These are phyloP conservation scores for Eulemur albifrons DNA, from an alignment of 2,797 vertebrate species.

Conservation along the genomic window DNA sequence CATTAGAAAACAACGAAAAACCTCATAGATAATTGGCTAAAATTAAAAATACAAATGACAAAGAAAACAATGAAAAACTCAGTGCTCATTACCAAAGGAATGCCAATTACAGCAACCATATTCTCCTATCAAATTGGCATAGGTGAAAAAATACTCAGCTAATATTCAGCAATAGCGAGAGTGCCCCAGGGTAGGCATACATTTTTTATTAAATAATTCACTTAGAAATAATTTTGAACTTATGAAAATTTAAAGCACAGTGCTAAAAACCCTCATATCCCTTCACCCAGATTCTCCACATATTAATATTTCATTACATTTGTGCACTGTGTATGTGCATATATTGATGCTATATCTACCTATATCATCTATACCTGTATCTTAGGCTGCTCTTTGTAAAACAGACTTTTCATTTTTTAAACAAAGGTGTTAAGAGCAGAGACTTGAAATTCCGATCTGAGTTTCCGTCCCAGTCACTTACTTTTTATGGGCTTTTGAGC, in stretches of 20 bases:
- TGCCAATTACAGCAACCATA: not conserved
- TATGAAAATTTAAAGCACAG: not conserved
- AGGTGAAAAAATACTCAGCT: not conserved
- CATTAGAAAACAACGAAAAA: not conserved
- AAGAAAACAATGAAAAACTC: not conserved
- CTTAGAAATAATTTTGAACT: slow-evolving; percentile 16
- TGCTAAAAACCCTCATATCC: not conserved
- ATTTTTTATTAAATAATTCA: not conserved
- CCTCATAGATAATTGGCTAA: not conserved
- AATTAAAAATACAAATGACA: not conserved
- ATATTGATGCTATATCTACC: not conserved
- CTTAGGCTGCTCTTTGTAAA: not conserved
- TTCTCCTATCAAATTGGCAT: not conserved
- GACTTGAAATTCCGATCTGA: not conserved
- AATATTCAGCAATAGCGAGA: not conserved
- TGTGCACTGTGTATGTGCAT: not conserved
- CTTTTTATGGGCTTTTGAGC: not conserved
- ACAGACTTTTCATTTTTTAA: not conserved
- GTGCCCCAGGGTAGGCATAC: not conserved
- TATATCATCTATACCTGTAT: no score
- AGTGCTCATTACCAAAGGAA: not conserved
- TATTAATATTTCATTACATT: not conserved
- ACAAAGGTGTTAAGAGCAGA: not conserved
- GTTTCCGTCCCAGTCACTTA: not conserved
- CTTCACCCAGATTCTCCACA: not conserved